These are phyloP conservation scores for Caenorhabditis zanzibari DNA, from an alignment of 2,888 invertebrate genomes.

Conservation along the genomic window DNA sequence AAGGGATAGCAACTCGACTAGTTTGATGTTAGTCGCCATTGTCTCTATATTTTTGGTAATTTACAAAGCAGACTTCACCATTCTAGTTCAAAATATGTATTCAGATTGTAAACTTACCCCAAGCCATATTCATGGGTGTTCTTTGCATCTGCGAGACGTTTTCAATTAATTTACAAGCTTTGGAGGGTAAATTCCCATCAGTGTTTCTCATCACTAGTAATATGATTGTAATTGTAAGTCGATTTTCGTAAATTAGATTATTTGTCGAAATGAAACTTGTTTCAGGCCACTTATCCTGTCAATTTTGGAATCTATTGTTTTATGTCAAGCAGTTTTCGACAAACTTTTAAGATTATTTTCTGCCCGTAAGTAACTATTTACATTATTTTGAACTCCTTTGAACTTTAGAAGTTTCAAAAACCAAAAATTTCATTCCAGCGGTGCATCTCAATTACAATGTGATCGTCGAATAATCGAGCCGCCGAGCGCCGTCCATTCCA, in stretches of 20 bases:
- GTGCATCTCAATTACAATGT: constrained; percentile 36
- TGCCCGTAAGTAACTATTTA: constrained; percentile 70
- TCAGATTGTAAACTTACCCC: constrained; percentile 85
- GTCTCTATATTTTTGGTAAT: constrained; percentile 84
- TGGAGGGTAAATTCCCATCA: constrained; percentile 77
- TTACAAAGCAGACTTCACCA: neutral
- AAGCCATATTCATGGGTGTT: constrained; percentile 81
- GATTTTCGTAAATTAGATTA: neutral
- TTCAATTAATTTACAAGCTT: constrained; percentile 71
- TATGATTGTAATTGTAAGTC: constrained; percentile 89
- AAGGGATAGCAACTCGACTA: constrained; percentile 83
- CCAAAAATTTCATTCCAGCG: constrained; percentile 11
- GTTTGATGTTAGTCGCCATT: constrained; percentile 85
- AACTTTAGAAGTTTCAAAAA: too few relatives aligned
- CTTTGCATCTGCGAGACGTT: constrained; percentile 81
- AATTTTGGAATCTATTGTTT: constrained; percentile 97
- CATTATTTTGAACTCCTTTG: too few relatives aligned
- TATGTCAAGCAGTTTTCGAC: constrained; percentile 92
- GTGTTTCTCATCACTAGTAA: constrained; percentile 85
- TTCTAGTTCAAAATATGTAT: constrained; percentile 7
- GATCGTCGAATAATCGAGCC: constrained; percentile 56
- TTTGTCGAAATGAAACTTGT: constrained; percentile 12
- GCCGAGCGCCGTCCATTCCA: constrained; percentile 44
- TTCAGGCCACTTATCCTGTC: constrained; percentile 89
- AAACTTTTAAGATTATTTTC: constrained; percentile 92